Evolutionary conservation across 2,113 vertebrate species (phyloP), one percentile per base, ranked within the genome.

Genomic region (Alexandromys fortis): DNA sequence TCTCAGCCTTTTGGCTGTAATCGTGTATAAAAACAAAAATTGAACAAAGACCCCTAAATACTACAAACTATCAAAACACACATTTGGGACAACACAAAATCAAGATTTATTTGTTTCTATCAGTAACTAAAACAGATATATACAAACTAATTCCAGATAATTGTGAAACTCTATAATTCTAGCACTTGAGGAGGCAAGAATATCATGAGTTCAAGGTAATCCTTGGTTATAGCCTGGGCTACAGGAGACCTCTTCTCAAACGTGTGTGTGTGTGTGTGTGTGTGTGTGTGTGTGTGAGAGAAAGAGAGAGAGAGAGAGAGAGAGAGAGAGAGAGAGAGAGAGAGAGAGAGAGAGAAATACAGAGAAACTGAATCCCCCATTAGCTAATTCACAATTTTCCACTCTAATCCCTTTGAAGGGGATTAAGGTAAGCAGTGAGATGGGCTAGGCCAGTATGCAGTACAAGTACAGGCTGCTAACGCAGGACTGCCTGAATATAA

Each of bases 31-130:
- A 95, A 97, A 91, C n/a, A 38, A 96, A 92, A 3, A 24, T 28
- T 88, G 17, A 72, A 55, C 22, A 93, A 94, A 81, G 17, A 92
- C 73, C 38, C 92, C 33, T 30, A 91, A 89, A 21, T 45, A 72
- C 33, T 94, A 33, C 76, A 65, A 94, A 86, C n/a, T 63, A 33
- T 61, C 72, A 88, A 91, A 92, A 96, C 75, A 95, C 33, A 65
- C 24, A 82, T 92, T 92, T 90, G 12, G 35, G 79, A 88, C 19
- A 61, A 94, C 7, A 82, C 45, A 94, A 63, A 95, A 91, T 52
- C 4, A 90, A 91, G 33, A 78, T 42, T 83, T 92, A 94, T 28
- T 52, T 87, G 90, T 47, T 91, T 19, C 83, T 82, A 92, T 30
- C 90, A 91, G 72, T 87, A 94, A 76, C n/a, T 61, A 92, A 94